Conservation (phyloP, 2,113 vertebrate species). For the Chiloscyllium plagiosum region DNA sequence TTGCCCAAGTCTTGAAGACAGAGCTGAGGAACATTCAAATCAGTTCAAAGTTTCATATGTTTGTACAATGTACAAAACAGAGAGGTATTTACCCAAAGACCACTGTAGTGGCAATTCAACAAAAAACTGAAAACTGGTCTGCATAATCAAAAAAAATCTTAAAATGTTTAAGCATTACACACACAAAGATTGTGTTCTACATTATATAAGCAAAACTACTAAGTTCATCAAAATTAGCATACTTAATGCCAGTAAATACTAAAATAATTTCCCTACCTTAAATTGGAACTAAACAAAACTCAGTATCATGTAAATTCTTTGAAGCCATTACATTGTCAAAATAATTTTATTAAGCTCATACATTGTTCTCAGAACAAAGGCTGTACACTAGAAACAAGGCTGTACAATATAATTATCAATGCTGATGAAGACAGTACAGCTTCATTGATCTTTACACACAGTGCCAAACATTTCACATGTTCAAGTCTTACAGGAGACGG, state of each 20-base stretch:
- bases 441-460: background rate
- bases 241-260: background rate
- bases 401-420: conserved; percentile 20
- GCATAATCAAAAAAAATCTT: background rate
- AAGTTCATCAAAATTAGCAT: background rate
- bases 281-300: background rate
- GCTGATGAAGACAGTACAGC: background rate
- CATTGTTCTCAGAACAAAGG: conserved; percentile 30
- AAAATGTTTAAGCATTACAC: background rate
- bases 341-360: conserved; percentile 33
- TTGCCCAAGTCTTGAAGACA: background rate
- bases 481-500: background rate
- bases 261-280: background rate
- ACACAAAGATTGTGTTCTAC: background rate
- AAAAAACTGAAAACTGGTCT: background rate
- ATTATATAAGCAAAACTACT: background rate
- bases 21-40: background rate
- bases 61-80: background rate
- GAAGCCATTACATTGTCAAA: background rate
- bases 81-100: background rate
- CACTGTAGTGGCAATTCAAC: background rate
- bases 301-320: background rate
- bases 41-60: background rate
- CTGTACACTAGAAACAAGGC: conserved; percentile 31
- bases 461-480: background rate